Evolutionary conservation across 2,113 vertebrate genomes (phyloP).

Genomic region (Chamaea fasciata): DNA sequence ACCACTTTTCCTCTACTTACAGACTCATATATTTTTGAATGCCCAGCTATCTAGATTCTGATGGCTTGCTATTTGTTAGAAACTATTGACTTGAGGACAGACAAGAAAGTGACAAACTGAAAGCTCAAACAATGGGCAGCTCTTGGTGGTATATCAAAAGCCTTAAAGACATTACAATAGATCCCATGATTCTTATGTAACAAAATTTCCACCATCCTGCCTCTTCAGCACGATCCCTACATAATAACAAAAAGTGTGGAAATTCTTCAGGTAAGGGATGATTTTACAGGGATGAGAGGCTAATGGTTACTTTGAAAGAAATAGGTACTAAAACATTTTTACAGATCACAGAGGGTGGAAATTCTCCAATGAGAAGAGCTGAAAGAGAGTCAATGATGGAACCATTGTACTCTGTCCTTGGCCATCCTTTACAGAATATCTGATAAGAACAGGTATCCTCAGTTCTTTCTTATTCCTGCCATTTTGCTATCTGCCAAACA

Average conservation of each 20-base stretch:
- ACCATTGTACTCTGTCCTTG: not conserved
- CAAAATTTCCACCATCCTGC: not conserved
- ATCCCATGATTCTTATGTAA: not conserved
- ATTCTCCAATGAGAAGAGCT: not conserved
- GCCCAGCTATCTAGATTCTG: not conserved
- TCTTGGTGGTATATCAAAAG: not conserved
- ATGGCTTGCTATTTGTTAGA: not conserved
- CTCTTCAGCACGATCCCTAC: not conserved
- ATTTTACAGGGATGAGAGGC: not conserved
- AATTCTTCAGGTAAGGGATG: not conserved
- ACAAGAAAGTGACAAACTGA: not conserved
- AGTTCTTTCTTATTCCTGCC: not conserved
- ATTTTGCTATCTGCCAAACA: not conserved
- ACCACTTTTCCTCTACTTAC: not conserved
- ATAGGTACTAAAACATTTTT: not conserved
- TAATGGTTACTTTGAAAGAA: not conserved
- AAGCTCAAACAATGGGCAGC: not conserved
- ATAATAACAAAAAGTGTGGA: not conserved
- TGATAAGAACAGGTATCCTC: not conserved
- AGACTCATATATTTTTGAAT: not conserved
- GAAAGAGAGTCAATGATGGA: not conserved
- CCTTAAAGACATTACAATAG: not conserved
- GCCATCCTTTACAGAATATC: not conserved
- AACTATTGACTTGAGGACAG: not conserved
- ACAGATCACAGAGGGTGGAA: not conserved